phyloP scores from a whole-genome alignment of 2,113 vertebrate species.

The Sitta europaea region DNA sequence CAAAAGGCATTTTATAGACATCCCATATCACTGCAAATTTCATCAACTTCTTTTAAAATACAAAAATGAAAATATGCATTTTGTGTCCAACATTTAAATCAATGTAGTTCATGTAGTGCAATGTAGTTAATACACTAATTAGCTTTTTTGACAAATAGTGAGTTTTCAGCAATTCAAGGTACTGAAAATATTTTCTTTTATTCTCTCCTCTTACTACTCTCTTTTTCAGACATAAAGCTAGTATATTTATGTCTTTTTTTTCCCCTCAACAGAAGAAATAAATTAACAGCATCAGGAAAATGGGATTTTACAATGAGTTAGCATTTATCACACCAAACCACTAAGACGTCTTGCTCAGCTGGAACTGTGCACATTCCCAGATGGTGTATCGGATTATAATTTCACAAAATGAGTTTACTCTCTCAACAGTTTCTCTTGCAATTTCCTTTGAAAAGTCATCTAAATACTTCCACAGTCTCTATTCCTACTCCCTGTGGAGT shows the following conservation, averaged over 20 bases:
- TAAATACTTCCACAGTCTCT: not conserved
- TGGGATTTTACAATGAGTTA: slow-evolving; percentile 21
- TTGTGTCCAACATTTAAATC: not conserved
- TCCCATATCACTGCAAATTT: not conserved
- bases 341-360: slow-evolving; percentile 35
- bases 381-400: slow-evolving; percentile 57
- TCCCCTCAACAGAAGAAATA: not conserved
- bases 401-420: slow-evolving; percentile 18
- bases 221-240: not conserved
- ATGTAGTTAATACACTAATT: not conserved
- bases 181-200: not conserved
- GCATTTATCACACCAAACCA: slow-evolving; percentile 55
- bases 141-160: not conserved
- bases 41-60: not conserved
- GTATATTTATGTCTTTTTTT: not conserved
- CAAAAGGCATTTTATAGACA: not conserved
- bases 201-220: not conserved
- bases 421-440: slow-evolving; percentile 22
- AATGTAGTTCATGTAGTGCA: not conserved
- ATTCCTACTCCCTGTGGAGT: not conserved
- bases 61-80: not conserved
- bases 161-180: not conserved
- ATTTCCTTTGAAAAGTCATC: slow-evolving; percentile 26
- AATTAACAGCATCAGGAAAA: slow-evolving; percentile 33
- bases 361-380: slow-evolving; percentile 14